Evolutionary conservation across 2,888 invertebrate species (phyloP).

Genomic region (Myopa tessellatipennis): DNA sequence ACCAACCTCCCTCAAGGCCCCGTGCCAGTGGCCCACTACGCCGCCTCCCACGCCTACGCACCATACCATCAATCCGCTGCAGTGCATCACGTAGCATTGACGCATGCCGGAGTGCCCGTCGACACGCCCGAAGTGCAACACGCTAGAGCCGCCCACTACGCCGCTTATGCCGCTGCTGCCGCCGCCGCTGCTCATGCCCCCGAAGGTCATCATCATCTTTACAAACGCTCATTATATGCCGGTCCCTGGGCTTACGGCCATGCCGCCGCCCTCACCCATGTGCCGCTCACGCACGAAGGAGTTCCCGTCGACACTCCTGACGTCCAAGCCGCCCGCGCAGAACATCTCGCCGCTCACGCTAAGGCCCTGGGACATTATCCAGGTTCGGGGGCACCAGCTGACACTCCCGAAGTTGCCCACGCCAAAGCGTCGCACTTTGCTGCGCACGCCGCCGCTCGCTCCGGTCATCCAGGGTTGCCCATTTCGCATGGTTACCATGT

Average conservation of each 20-base stretch:
- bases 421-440: conserved; percentile 67
- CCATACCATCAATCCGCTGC: conserved; percentile 58
- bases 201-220: conserved; percentile 63
- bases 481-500: conserved; percentile 61
- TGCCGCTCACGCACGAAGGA: conserved; percentile 67
- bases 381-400: conserved; percentile 61
- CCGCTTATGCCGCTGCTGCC: conserved; percentile 69
- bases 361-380: conserved; percentile 60
- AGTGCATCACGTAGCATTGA: conserved; percentile 58
- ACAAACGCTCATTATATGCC: conserved; percentile 67
- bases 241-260: conserved; percentile 60
- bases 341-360: conserved; percentile 67
- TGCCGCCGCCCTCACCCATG: conserved; percentile 57
- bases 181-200: conserved; percentile 56
- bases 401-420: conserved; percentile 69
- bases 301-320: conserved; percentile 70
- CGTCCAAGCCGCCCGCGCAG: conserved; percentile 69
- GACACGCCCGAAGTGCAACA: conserved; percentile 69
- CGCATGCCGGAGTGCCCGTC: conserved; percentile 66
- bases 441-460: conserved; percentile 66
- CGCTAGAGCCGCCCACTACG: conserved; percentile 70
- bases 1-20: conserved; percentile 75
- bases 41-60: conserved; percentile 61
- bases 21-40: conserved; percentile 55
- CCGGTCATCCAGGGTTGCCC: conserved; percentile 47